A percentile compares a stretch with the other conserved stretches of the same genome.
Evolutionary conservation across 1,140 invertebrate genomes (phyloP).

Genomic region (Temnothorax longispinosus): DNA sequence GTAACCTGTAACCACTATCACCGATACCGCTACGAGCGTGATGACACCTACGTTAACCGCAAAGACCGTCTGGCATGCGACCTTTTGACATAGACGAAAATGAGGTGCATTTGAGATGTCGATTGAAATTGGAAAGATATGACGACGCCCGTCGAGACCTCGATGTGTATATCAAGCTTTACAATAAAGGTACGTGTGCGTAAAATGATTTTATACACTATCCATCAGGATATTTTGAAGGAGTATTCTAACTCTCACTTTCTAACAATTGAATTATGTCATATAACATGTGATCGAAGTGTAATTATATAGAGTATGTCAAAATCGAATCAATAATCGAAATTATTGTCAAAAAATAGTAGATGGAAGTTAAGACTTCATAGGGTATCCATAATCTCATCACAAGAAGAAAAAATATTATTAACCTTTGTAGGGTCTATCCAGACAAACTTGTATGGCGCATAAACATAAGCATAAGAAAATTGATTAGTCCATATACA

Average conservation of each 20-base stretch:
- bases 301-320: neutral
- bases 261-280: neutral
- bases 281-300: neutral
- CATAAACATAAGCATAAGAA: too few relatives aligned
- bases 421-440: neutral
- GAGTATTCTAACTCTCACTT: neutral
- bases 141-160: neutral
- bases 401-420: neutral
- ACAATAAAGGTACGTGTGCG: neutral
- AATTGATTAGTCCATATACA: too few relatives aligned
- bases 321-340: neutral
- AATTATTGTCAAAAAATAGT: neutral
- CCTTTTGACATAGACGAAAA: neutral
- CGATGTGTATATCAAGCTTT: neutral
- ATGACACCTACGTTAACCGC: conserved; percentile 51
- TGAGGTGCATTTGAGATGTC: neutral
- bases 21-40: neutral
- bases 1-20: conserved; percentile 18
- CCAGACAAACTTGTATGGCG: too few relatives aligned
- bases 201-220: neutral
- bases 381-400: neutral
- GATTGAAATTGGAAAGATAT: neutral
- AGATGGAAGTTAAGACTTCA: neutral
- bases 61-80: conserved; percentile 30
- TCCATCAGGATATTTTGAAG: neutral